These are phyloP conservation scores for Pimephales promelas DNA, from an alignment of 2,113 vertebrate genomes.

Conservation along the genomic window DNA sequence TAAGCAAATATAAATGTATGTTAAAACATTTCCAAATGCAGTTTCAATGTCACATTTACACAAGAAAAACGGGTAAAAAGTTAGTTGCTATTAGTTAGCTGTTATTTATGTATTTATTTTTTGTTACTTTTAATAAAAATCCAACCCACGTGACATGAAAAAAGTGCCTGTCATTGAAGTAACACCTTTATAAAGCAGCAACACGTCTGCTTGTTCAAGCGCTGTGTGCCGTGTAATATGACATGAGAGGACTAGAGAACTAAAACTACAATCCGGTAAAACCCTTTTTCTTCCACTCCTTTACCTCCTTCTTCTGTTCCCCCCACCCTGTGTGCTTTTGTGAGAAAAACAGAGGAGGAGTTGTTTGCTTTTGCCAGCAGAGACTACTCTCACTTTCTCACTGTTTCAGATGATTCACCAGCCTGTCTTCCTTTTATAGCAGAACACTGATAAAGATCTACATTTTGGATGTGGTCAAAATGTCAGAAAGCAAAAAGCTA, in stretches of 20 bases:
- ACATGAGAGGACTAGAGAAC: not conserved
- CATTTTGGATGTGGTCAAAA: not conserved
- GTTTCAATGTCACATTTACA: too few relatives aligned
- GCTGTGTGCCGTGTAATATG: too few relatives aligned
- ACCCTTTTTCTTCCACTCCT: not conserved
- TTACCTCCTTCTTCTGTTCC: not conserved
- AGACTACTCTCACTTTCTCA: slow-evolving; percentile 59
- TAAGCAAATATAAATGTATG: not conserved
- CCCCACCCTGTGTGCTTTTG: slow-evolving; percentile 24
- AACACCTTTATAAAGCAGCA: not conserved
- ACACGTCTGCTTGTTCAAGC: too few relatives aligned
- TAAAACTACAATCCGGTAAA: not conserved
- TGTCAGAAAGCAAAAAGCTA: not conserved
- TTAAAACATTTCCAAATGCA: not conserved
- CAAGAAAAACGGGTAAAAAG: too few relatives aligned
- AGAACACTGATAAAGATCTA: slow-evolving; percentile 74
- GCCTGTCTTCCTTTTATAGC: slow-evolving; percentile 88
- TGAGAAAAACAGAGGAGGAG: slow-evolving; percentile 56
- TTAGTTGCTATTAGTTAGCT: too few relatives aligned
- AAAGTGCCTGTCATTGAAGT: not conserved
- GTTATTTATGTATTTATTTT: too few relatives aligned
- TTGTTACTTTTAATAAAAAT: too few relatives aligned
- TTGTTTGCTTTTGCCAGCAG: slow-evolving; percentile 66
- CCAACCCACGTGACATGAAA: not conserved
- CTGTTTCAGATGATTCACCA: slow-evolving; percentile 80